Conservation (phyloP, 2,888 invertebrate genomes). For the Agriopis marginaria region DNA sequence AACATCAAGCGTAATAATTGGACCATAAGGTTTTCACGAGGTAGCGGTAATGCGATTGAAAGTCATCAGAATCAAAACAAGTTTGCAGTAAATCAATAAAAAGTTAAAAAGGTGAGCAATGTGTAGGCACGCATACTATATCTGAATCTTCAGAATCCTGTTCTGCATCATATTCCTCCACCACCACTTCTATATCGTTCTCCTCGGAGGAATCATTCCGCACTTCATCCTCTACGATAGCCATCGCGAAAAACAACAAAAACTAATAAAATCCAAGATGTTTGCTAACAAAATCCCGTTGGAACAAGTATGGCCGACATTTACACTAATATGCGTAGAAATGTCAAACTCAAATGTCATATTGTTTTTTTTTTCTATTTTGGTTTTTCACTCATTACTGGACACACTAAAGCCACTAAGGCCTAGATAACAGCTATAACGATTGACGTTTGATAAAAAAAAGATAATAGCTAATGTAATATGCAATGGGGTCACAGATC, state of each 20-base stretch:
- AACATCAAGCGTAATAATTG: background rate
- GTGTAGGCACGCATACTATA: conserved; percentile 56
- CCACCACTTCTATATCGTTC: conserved; percentile 79
- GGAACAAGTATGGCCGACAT: conserved; percentile 52
- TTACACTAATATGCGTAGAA: background rate
- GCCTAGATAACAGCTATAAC: no score
- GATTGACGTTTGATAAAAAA: no score
- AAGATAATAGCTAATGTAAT: no score
- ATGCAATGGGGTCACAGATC: no score
- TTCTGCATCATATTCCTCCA: conserved; percentile 77
- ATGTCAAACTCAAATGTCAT: background rate
- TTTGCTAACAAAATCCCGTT: conserved; percentile 69
- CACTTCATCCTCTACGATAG: conserved; percentile 81
- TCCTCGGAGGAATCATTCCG: conserved; percentile 81
- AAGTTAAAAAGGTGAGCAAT: conserved; percentile 33
- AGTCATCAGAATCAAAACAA: conserved; percentile 15
- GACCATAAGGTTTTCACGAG: background rate
- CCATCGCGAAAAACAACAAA: conserved; percentile 63
- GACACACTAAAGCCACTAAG: background rate
- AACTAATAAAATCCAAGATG: conserved; percentile 54
- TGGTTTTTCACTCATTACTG: background rate
- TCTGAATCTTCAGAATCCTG: conserved; percentile 80
- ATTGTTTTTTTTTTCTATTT: background rate
- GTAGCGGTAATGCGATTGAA: background rate
- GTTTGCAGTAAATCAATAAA: conserved; percentile 30